phyloP scores from a whole-genome alignment of 2,113 vertebrate genomes.

The Conger conger region DNA sequence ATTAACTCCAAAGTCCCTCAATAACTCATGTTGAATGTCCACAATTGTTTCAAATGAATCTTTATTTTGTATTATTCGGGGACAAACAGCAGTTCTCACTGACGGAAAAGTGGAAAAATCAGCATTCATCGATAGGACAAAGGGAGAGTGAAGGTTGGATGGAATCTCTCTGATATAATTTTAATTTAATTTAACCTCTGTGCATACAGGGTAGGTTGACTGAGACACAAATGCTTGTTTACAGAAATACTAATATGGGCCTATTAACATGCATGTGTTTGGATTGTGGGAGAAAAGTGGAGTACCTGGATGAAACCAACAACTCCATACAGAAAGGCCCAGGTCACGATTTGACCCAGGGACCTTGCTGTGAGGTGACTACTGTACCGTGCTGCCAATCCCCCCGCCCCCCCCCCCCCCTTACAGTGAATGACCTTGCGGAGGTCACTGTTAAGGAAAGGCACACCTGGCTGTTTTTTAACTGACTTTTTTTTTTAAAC shows the following conservation, averaged over 20 bases:
- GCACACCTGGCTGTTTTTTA: slow-evolving; percentile 44
- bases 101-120: not conserved
- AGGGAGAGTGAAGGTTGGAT: not conserved
- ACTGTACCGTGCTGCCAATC: not conserved
- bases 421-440: slow-evolving; percentile 43
- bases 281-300: too few species aligned
- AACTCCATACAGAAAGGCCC: too few species aligned
- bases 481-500: slow-evolving; percentile 46
- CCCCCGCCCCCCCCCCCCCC: slow-evolving; percentile 11
- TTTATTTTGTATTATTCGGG: not conserved
- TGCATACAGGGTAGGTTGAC: too few species aligned
- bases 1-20: too few species aligned
- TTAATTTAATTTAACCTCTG: too few species aligned
- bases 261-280: too few species aligned
- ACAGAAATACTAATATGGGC: too few species aligned
- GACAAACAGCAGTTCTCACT: not conserved
- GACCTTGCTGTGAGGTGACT: too few species aligned
- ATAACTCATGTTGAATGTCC: not conserved
- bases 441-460: slow-evolving; percentile 44
- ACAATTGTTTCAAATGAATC: not conserved
- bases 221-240: too few species aligned
- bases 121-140: not conserved
- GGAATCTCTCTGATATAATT: too few species aligned
- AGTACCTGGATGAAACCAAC: too few species aligned
- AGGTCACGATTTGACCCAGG: too few species aligned